Percentiles rank a stretch among this genome's conserved stretches.
These are phyloP conservation scores for Plutomurus gul DNA, from an alignment of 1,140 invertebrate genomes.

Conservation along the genomic window DNA sequence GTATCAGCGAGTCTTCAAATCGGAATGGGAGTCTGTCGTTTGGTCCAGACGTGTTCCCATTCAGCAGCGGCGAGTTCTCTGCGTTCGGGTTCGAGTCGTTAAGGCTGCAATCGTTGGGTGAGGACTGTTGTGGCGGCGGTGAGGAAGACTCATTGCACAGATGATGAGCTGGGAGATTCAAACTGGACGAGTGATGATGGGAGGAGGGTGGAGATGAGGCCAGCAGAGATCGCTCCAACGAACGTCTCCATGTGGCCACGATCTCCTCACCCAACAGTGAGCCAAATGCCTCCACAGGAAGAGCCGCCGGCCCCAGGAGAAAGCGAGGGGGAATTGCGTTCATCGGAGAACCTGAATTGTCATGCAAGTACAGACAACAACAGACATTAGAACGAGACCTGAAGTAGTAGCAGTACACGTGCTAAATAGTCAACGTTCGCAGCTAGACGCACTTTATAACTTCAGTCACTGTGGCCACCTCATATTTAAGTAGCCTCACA, in stretches of 20 bases:
- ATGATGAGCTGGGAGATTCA: constrained; percentile 42
- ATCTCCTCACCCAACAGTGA: constrained; percentile 73
- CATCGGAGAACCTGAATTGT: constrained; percentile 44
- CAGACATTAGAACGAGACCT: too few relatives aligned
- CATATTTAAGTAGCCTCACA: too few relatives aligned
- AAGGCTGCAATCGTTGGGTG: constrained; percentile 51
- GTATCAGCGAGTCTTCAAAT: constrained; percentile 70
- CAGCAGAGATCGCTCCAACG: constrained; percentile 68
- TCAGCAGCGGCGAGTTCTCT: constrained; percentile 76
- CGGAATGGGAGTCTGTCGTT: constrained; percentile 65
- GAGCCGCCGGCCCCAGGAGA: constrained; percentile 44
- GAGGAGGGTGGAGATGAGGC: constrained; percentile 57
- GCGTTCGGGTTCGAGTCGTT: constrained; percentile 58
- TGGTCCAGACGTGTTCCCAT: constrained; percentile 67
- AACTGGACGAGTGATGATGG: constrained; percentile 45
- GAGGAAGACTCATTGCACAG: constrained; percentile 47
- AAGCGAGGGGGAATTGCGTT: constrained; percentile 46
- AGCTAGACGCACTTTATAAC: too few relatives aligned
- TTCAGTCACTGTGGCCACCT: too few relatives aligned
- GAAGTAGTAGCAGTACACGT: too few relatives aligned
- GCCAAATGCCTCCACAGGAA: constrained; percentile 51
- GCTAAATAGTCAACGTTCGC: background rate
- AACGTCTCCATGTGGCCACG: constrained; percentile 75
- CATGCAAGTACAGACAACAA: too few relatives aligned
- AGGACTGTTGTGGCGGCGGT: constrained; percentile 48